Evolutionary conservation across 2,888 invertebrate genomes (phyloP).

Genomic region (Drosophila phalerata): DNA sequence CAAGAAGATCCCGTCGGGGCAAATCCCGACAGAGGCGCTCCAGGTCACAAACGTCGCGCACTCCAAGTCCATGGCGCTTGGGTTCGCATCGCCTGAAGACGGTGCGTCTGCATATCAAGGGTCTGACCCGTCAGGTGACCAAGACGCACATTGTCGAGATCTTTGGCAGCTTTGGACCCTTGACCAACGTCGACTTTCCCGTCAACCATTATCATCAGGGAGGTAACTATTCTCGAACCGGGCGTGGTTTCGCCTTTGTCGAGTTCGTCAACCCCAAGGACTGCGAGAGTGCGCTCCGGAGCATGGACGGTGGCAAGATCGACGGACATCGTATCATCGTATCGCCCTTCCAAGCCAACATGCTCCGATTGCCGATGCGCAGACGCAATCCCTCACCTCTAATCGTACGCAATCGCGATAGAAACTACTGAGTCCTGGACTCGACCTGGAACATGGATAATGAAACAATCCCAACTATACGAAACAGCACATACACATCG

Average conservation of each 20-base stretch:
- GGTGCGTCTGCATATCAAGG: conserved; percentile 58
- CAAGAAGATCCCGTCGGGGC: background rate
- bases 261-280: conserved; percentile 49
- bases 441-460: too few species aligned
- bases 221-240: background rate
- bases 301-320: conserved; percentile 65
- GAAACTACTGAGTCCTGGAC: background rate
- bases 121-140: conserved; percentile 52
- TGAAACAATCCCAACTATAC: background rate
- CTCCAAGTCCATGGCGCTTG: background rate
- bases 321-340: conserved; percentile 50
- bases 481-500: background rate
- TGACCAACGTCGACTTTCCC: conserved; percentile 62
- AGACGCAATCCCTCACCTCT: conserved; percentile 6
- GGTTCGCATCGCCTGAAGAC: background rate
- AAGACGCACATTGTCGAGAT: conserved; percentile 60
- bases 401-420: background rate
- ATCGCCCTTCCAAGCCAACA: conserved; percentile 42
- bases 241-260: conserved; percentile 67
- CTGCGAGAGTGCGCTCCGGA: conserved; percentile 44
- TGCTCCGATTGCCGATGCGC: conserved; percentile 50
- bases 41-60: background rate
- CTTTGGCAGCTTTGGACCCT: conserved; percentile 50
- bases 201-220: conserved; percentile 21
- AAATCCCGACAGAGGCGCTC: background rate